Evolutionary conservation across 2,888 invertebrate genomes (phyloP).

Genomic region (Stenoptilia bipunctidactyla): DNA sequence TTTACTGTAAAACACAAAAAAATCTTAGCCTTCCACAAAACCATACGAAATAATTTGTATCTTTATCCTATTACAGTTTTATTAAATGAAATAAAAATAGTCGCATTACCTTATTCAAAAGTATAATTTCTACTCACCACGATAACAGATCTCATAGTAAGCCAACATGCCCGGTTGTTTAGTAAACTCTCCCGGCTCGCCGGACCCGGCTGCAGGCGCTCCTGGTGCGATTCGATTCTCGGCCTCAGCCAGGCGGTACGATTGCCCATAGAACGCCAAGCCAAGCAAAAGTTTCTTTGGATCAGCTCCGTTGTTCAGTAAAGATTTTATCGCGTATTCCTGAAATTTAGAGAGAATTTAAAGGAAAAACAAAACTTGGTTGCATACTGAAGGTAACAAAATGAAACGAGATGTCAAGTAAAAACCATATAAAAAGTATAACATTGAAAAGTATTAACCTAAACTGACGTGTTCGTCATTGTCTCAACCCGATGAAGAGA

Average conservation of each 20-base stretch:
- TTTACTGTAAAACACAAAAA: constrained; percentile 52
- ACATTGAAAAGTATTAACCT: too few relatives aligned
- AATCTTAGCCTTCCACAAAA: neutral
- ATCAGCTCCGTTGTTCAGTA: constrained; percentile 80
- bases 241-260: constrained; percentile 75
- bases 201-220: constrained; percentile 78
- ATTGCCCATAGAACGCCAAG: constrained; percentile 89
- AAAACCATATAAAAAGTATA: too few relatives aligned
- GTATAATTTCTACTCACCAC: constrained; percentile 33
- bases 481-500: too few relatives aligned
- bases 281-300: constrained; percentile 84
- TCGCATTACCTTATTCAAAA: neutral
- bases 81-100: too few relatives aligned
- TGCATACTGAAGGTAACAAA: too few relatives aligned
- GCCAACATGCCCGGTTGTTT: constrained; percentile 90
- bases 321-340: constrained; percentile 86
- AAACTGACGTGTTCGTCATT: too few relatives aligned
- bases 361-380: too few relatives aligned
- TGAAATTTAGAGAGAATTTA: too few relatives aligned
- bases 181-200: constrained; percentile 84
- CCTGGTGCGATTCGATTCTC: constrained; percentile 64
- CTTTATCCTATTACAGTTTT: too few relatives aligned
- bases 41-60: neutral
- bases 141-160: constrained; percentile 87
- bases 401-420: too few relatives aligned